A percentile compares a stretch with the other conserved stretches of the same genome.
Conservation (phyloP, 2,797 vertebrate species). For the Chelmon rostratus region DNA sequence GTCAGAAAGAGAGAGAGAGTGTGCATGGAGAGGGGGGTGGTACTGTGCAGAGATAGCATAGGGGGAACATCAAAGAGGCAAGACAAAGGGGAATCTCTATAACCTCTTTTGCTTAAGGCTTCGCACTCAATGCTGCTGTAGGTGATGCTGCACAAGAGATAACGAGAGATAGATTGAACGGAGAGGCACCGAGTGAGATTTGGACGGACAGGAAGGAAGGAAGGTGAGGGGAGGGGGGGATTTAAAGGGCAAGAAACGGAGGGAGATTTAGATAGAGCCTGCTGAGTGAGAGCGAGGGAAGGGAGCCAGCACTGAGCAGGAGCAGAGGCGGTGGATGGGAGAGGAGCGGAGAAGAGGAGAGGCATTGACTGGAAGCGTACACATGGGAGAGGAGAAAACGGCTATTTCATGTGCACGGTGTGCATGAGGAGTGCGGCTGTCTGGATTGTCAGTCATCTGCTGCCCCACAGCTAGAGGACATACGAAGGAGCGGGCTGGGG, state of each 20-base stretch:
- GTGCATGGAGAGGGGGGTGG: slow-evolving; percentile 33
- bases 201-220: slow-evolving; percentile 62
- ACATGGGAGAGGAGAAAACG: slow-evolving; percentile 71
- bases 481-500: slow-evolving; percentile 57
- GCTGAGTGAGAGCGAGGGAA: slow-evolving; percentile 65
- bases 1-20: slow-evolving; percentile 16
- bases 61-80: slow-evolving; percentile 73
- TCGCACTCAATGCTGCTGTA: slow-evolving; percentile 63
- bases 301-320: slow-evolving; percentile 65
- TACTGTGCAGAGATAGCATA: slow-evolving; percentile 58
- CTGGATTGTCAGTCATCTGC: slow-evolving; percentile 67
- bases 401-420: slow-evolving; percentile 64
- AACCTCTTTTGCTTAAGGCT: slow-evolving; percentile 57
- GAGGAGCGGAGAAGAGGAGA: slow-evolving; percentile 68
- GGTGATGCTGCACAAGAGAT: slow-evolving; percentile 69
- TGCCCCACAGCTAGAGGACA: slow-evolving; percentile 61
- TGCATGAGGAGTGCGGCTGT: slow-evolving; percentile 58
- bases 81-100: slow-evolving; percentile 73
- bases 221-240: slow-evolving; percentile 65
- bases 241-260: slow-evolving; percentile 82
- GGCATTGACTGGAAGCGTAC: slow-evolving; percentile 69
- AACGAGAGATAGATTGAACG: slow-evolving; percentile 67
- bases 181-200: slow-evolving; percentile 68
- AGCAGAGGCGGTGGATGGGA: slow-evolving; percentile 66
- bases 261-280: slow-evolving; percentile 78